These are phyloP conservation scores for Urechis unicinctus DNA, from an alignment of 2,888 invertebrate genomes.

Conservation along the genomic window DNA sequence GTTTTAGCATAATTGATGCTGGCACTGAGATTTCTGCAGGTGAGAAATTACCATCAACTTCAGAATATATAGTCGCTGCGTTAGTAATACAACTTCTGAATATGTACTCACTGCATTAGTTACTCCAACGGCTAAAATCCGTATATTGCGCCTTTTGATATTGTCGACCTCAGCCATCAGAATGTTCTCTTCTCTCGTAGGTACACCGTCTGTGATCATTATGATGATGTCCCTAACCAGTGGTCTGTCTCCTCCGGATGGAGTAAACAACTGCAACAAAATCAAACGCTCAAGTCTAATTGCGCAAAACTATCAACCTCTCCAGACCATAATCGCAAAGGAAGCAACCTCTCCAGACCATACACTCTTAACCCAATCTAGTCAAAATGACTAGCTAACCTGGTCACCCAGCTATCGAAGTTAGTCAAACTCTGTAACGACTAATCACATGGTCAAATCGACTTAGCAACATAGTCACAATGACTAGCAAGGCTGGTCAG, in stretches of 20 bases:
- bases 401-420: too few relatives aligned
- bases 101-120: conserved; percentile 1
- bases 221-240: conserved; percentile 12
- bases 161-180: conserved; percentile 5
- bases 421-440: too few relatives aligned
- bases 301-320: too few relatives aligned
- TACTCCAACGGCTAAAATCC: conserved; percentile 15
- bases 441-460: too few relatives aligned
- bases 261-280: conserved; percentile 1
- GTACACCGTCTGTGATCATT: conserved; percentile 17
- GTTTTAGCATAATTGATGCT: too few relatives aligned
- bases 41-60: neutral
- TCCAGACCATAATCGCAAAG: too few relatives aligned
- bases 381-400: too few relatives aligned
- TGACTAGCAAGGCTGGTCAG: too few relatives aligned
- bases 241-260: conserved; percentile 10
- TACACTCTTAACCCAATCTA: too few relatives aligned
- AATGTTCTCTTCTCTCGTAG: conserved; percentile 9
- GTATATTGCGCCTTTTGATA: conserved; percentile 4
- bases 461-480: too few relatives aligned
- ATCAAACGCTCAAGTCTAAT: neutral
- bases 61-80: neutral
- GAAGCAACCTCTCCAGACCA: too few relatives aligned
- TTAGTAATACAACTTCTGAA: neutral
- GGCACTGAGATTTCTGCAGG: neutral